These are phyloP conservation scores for Heliconius erato DNA, from an alignment of 2,888 invertebrate genomes.

Conservation along the genomic window DNA sequence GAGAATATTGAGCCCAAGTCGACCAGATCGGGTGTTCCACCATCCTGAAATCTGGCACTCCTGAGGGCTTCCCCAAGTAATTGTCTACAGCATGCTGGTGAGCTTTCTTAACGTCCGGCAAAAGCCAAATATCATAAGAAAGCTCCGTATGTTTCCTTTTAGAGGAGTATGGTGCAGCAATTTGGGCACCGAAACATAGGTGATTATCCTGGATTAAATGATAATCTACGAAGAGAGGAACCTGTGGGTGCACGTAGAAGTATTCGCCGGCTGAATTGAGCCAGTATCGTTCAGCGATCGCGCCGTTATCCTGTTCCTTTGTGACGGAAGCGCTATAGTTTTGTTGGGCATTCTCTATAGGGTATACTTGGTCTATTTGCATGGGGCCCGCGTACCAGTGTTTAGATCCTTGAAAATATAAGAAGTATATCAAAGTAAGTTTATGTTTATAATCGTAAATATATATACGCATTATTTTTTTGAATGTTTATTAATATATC, in stretches of 20 bases:
- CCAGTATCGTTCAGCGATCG: slow-evolving; percentile 89
- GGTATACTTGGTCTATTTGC: slow-evolving; percentile 86
- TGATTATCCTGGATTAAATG: slow-evolving; percentile 83
- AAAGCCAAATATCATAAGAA: slow-evolving; percentile 87
- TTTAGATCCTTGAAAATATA: slow-evolving; percentile 63
- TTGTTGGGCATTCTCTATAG: slow-evolving; percentile 84
- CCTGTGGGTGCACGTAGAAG: slow-evolving; percentile 86
- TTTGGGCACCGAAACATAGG: slow-evolving; percentile 86
- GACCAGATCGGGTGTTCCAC: slow-evolving; percentile 94
- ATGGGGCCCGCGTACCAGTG: slow-evolving; percentile 91
- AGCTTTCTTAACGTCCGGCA: slow-evolving; percentile 85
- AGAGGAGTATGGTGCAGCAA: slow-evolving; percentile 84
- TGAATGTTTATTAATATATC: too few relatives aligned
- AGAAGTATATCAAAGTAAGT: too few relatives aligned
- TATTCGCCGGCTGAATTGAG: slow-evolving; percentile 90
- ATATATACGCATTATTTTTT: too few relatives aligned
- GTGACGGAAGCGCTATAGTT: slow-evolving; percentile 85
- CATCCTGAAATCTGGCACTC: slow-evolving; percentile 88
- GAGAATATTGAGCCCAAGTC: slow-evolving; percentile 91
- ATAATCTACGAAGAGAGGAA: slow-evolving; percentile 90
- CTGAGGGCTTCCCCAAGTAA: slow-evolving; percentile 87
- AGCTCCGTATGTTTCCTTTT: slow-evolving; percentile 72
- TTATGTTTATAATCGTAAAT: too few relatives aligned
- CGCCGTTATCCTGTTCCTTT: slow-evolving; percentile 83
- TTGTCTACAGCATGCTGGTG: slow-evolving; percentile 87